Conservation (phyloP, 2,888 invertebrate genomes). For the Pseudococcus viburni region DNA sequence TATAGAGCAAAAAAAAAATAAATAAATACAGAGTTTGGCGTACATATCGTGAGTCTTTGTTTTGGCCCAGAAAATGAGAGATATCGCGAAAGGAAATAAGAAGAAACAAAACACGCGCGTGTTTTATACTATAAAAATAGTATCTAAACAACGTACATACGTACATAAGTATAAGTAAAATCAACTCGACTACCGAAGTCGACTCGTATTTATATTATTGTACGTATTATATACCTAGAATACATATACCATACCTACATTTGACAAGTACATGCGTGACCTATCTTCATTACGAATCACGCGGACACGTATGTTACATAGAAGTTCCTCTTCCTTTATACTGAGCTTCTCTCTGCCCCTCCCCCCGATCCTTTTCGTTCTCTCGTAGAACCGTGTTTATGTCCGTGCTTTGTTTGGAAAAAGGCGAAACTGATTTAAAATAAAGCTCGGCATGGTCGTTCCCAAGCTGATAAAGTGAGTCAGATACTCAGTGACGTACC, state of each 20-base stretch:
- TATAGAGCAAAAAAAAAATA: not conserved
- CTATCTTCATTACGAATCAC: conserved; percentile 25
- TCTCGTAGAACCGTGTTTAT: no score
- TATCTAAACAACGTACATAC: not conserved
- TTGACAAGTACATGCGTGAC: conserved; percentile 21
- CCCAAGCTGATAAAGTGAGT: no score
- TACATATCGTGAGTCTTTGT: not conserved
- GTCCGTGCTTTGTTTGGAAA: no score
- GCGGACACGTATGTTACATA: not conserved
- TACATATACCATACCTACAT: conserved; percentile 1
- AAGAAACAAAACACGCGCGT: not conserved
- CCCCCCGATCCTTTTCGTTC: no score
- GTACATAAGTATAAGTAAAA: not conserved
- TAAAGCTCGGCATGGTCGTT: no score
- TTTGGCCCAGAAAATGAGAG: not conserved
- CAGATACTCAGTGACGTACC: no score
- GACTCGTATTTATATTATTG: not conserved
- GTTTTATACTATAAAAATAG: not conserved
- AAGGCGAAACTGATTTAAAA: no score
- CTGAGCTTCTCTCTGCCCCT: not conserved
- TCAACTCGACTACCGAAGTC: conserved; percentile 20
- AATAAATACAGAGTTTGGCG: not conserved
- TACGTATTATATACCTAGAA: not conserved
- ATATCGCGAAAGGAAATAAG: not conserved
- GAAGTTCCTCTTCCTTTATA: not conserved